Percentiles rank a stretch among this genome's conserved stretches.
phyloP scores from a whole-genome alignment of 2,888 invertebrate genomes.

The Metopia argyrocephala region DNA sequence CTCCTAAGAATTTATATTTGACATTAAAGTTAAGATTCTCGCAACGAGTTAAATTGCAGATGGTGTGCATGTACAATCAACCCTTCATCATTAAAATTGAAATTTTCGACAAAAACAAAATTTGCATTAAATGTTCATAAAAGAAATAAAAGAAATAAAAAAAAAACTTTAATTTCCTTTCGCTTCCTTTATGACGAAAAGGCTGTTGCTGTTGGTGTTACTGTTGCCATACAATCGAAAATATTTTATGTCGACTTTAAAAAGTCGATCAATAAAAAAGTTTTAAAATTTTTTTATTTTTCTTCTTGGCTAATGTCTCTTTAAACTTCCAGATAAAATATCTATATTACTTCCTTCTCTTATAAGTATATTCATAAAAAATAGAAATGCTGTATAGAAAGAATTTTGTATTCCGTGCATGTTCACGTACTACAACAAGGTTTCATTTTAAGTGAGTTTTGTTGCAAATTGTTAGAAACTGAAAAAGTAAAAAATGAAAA shows the following conservation, averaged over 20 bases:
- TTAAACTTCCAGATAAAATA: constrained; percentile 60
- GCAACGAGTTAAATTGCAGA: background rate
- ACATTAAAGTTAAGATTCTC: constrained; percentile 42
- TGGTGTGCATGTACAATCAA: background rate
- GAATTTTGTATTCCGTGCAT: constrained; percentile 55
- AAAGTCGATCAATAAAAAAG: constrained; percentile 48
- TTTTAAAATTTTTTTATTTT: constrained; percentile 13
- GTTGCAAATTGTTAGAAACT: constrained; percentile 42
- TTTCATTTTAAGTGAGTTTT: constrained; percentile 18
- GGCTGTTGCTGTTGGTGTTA: constrained; percentile 38
- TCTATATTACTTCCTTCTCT: constrained; percentile 51
- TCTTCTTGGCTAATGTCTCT: constrained; percentile 25
- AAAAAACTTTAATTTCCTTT: constrained; percentile 38
- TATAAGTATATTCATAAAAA: constrained; percentile 18
- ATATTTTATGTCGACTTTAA: constrained; percentile 1
- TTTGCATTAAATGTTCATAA: constrained; percentile 74
- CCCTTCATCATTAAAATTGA: constrained; percentile 16
- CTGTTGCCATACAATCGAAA: background rate
- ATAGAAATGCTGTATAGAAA: constrained; percentile 34
- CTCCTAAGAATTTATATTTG: constrained; percentile 34
- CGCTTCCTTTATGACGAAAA: constrained; percentile 1
- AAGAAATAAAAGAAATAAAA: constrained; percentile 73
- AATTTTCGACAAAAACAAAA: constrained; percentile 51
- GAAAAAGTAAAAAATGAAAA: background rate
- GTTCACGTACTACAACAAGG: constrained; percentile 16